Base-by-base conservation (phyloP, 2,888 invertebrate species). In the Lamproptera curius region DNA sequence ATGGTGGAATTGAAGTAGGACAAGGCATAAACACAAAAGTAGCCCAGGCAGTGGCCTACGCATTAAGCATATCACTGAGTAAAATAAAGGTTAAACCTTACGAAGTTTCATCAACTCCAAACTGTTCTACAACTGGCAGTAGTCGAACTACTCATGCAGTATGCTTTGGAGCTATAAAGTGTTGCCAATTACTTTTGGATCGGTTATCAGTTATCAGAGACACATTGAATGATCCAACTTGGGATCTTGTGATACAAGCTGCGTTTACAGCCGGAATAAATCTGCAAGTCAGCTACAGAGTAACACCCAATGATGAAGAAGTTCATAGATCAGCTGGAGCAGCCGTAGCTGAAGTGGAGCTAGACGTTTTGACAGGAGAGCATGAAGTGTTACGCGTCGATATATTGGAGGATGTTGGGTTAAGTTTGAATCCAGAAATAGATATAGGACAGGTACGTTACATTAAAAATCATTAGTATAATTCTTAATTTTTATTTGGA, bases 1-100 rank as follows among this genome's bases (percentile, higher is more conserved):
- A 93, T 56, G 91, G 91, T 9, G 92, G 92, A 2, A 76, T 90
- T 43, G 93, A 93, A 80, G 89, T 91, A 69, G 94, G 94, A 0
- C 95, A 95, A 83, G 95, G 94, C 4, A 87, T 94, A 41, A 92
- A 94, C 54, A 94, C 94, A 0, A 94, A 94, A 88, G 91, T 89
- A 0, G 89, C 91, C 1, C 94, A 94, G 83, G 90, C 93, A 0
- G 91, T 90, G 41, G 94, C 94, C 0, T 89, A 92, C 58, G 84
- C 88, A 0, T 72, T 95, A 8, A 91, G 91, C 4, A 90, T 95
- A 49, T 89, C 92, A 0, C 50, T 93, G 34, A 85, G 89, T 0
- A 78, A 88, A 66, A 77, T 94, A 5, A 80, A 76, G 14, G 83
- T 93, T 0, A 91, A 92, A 65, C 86, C 91, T 2, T 84, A 80